Evolutionary conservation across 2,797 vertebrate species (phyloP).

Genomic region (Xiphophorus birchmanni): DNA sequence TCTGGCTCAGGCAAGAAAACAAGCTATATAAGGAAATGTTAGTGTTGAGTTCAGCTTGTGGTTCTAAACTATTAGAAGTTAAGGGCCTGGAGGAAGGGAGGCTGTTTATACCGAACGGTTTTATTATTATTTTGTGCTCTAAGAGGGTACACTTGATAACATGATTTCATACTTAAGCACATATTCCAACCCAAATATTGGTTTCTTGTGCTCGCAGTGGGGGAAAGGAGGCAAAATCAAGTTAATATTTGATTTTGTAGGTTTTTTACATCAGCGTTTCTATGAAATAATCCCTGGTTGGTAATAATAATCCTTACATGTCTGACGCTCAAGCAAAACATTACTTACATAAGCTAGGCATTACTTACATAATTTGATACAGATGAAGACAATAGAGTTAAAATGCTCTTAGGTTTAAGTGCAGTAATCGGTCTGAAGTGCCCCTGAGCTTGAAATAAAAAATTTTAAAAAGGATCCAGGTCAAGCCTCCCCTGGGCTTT

Average conservation of each 20-base stretch:
- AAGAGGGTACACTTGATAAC: constrained; percentile 63
- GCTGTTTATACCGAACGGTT: constrained; percentile 59
- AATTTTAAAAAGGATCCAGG: background rate
- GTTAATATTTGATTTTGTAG: constrained; percentile 29
- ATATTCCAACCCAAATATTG: constrained; percentile 68
- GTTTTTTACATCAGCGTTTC: background rate
- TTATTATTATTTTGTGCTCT: constrained; percentile 37
- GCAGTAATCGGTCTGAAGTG: constrained; percentile 5
- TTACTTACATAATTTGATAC: background rate
- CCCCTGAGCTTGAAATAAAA: background rate
- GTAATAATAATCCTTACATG: background rate
- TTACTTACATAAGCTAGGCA: background rate
- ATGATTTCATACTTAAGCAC: constrained; percentile 45
- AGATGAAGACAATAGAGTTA: background rate
- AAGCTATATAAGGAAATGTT: constrained; percentile 76
- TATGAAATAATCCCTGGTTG: background rate
- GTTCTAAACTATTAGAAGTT: constrained; percentile 44
- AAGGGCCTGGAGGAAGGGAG: constrained; percentile 33
- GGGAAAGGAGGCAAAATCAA: constrained; percentile 21
- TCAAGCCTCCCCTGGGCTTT: constrained; percentile 23
- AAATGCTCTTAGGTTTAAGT: constrained; percentile 4
- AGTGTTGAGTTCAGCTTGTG: constrained; percentile 39
- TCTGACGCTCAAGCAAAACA: background rate
- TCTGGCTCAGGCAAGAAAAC: constrained; percentile 43
- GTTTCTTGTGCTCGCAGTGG: constrained; percentile 38